Evolutionary conservation across 2,797 vertebrate species (phyloP), one percentile per base, ranked within the genome.

Genomic region (Tenualosa ilisha): DNA sequence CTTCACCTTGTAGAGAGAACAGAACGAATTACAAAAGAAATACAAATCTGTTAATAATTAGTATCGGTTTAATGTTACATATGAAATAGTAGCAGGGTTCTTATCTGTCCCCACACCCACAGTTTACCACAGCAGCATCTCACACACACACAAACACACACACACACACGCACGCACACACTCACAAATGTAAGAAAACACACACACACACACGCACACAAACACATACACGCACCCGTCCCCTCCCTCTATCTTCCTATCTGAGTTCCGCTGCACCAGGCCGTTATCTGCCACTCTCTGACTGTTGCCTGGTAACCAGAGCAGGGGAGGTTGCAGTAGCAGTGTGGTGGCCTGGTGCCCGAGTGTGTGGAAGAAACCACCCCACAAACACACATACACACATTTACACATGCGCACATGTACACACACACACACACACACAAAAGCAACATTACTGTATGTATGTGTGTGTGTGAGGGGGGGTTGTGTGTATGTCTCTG

Each of bases 391-490:
- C 20, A 22, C 56, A 22, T 17, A 22, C 56, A 22, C 56, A 59
- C 56, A 59, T 20, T 5, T 6, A 20, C 54, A 83, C 87, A 68
- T 61, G 65, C 84, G 54, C 26, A 84, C 56, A 83, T 54, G 81
- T 79, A 82, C 31, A 81, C 40, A 84, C 50, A 43, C 61, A 49
- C 24, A 81, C 43, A 51, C 81, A n/a, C n/a, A n/a, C n/a, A n/a
- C n/a, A n/a, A n/a, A n/a, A n/a, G n/a, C n/a, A n/a, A n/a, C n/a
- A n/a, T n/a, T n/a, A n/a, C n/a, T n/a, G n/a, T n/a, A n/a, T 49
- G 46, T 49, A 3, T 51, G 50, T 51, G 50, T 51, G 50, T 51
- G 50, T 51, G 50, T 51, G 50, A n/a, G n/a, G 50, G 8, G 50
- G 4, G 9, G 8, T 51, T 59, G 53, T 50, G 59, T 63, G 46